Percentiles rank a stretch among this genome's conserved stretches.
Conservation (phyloP, 2,113 vertebrate species). For the Python bivittatus region DNA sequence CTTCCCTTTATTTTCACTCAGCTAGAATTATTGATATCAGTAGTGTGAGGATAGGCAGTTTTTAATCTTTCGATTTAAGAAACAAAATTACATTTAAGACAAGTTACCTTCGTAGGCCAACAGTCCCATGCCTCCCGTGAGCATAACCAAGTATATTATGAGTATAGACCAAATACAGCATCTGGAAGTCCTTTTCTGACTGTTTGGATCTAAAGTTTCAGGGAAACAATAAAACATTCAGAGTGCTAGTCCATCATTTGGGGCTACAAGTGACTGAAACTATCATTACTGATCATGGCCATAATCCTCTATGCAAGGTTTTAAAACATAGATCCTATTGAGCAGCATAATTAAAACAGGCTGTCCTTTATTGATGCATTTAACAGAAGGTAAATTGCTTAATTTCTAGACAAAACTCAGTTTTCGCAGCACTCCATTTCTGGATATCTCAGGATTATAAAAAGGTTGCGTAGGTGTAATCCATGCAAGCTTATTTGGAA, state of each 20-base stretch:
- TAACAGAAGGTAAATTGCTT: not conserved
- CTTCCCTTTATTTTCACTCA: not conserved
- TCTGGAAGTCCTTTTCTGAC: constrained; percentile 37
- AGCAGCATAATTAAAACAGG: not conserved
- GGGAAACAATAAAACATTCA: not conserved
- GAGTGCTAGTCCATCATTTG: not conserved
- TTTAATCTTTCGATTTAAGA: not conserved
- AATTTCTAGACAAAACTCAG: not conserved
- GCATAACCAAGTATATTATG: constrained; percentile 60
- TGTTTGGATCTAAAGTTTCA: constrained; percentile 62
- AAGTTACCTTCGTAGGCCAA: constrained; percentile 67
- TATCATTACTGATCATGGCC: not conserved
- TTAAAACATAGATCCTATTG: not conserved
- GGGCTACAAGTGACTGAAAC: not conserved
- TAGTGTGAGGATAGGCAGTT: not conserved
- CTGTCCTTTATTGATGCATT: not conserved
- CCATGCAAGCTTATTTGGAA: not conserved
- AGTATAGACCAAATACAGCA: constrained; percentile 16
- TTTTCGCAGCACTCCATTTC: not conserved
- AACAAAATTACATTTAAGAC: not conserved
- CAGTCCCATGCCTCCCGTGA: constrained; percentile 48
- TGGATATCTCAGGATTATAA: not conserved
- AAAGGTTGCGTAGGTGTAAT: not conserved
- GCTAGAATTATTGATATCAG: not conserved
- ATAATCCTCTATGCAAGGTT: not conserved